phyloP scores from a whole-genome alignment of 2,888 invertebrate genomes.

The Microctonus aethiopoides region DNA sequence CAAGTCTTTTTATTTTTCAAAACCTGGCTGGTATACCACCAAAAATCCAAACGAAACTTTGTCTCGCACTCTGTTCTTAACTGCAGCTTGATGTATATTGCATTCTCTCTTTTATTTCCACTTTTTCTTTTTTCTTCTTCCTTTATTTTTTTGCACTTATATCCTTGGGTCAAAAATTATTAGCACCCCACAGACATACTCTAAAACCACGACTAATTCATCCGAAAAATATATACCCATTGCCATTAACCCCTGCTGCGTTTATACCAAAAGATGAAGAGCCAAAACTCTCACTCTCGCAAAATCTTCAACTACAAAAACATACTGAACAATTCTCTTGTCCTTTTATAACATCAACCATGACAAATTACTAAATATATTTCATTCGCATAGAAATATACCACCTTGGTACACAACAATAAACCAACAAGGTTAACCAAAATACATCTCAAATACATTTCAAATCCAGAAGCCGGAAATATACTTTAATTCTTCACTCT shows the following conservation, averaged over 20 bases:
- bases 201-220: conserved; percentile 20
- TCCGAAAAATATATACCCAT: too few relatives aligned
- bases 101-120: too few relatives aligned
- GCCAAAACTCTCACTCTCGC: not conserved
- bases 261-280: not conserved
- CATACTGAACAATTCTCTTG: not conserved
- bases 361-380: not conserved
- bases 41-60: too few relatives aligned
- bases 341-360: not conserved
- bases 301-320: not conserved
- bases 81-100: too few relatives aligned
- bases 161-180: conserved; percentile 11
- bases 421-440: not conserved
- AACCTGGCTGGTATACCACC: not conserved
- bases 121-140: too few relatives aligned
- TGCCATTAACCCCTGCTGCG: conserved; percentile 7
- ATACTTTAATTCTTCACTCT: too few relatives aligned
- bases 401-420: not conserved
- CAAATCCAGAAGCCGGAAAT: not conserved
- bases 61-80: too few relatives aligned
- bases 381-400: not conserved
- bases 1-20: conserved; percentile 31
- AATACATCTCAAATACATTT: not conserved
- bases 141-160: not conserved
- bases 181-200: not conserved